Base-by-base conservation (phyloP, 2,888 invertebrate genomes). In the Pardosa pseudoannulata region DNA sequence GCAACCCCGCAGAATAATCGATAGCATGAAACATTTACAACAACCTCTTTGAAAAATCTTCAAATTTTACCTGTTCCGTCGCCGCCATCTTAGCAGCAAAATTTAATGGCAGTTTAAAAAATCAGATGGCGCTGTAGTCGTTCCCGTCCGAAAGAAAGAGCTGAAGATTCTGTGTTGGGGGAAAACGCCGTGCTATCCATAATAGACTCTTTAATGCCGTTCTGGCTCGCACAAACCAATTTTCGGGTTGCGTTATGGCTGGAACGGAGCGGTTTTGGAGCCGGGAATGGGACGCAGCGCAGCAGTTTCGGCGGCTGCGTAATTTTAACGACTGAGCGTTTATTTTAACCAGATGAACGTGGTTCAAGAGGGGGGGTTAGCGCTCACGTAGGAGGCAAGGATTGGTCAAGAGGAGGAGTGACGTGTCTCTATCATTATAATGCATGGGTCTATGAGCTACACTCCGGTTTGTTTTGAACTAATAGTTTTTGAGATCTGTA, bases 71-170 rank as follows among this genome's bases (percentile, higher is more conserved):
- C 56, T 56, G 56, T 56, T 56, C 41, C 7, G 11, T 3, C 23
- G 23, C 23, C 56, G 23, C 23, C 56, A 19, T 23, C 23, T 23
- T 56, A 56, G 56, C 56, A 56, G 56, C 56, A 56, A 56, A 83
- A 27, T 78, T 76, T 85, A 78, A 85, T 72, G 32, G 67, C 72
- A 19, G 27, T 85, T 73, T 50, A 85, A 85, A 85, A 85, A 78
- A 79, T 67, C 36, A 85, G 83, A 85, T 85, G 83, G 83, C 83
- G 83, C 83, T 85, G 23, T 39, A 67, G 7, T 85, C 83, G 78
- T 46, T 39, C 31, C 7, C 3, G 23, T 19, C 31, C 56, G 56
- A 23, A 82, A 82, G 75, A 82, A 82, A 75, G 29, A 41, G 41
- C 27, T 32, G 16, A 39, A 39, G 41, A 31, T 62, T 41, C 28